A percentile compares a stretch with the other conserved stretches of the same genome.
These are phyloP conservation scores for Trissolcus japonicus DNA, from an alignment of 2,888 invertebrate genomes.

Conservation along the genomic window DNA sequence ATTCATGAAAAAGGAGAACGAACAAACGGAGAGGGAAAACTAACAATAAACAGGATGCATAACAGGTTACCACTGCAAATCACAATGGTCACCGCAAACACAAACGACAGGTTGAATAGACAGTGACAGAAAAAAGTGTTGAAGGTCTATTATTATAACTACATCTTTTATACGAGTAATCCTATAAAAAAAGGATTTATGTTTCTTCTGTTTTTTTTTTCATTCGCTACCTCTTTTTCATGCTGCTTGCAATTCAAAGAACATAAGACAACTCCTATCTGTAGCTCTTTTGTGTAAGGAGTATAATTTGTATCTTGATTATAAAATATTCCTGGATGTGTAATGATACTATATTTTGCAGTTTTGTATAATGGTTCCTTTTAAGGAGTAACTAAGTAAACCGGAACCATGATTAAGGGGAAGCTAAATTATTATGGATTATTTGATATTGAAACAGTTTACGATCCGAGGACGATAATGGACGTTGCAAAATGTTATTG, in stretches of 20 bases:
- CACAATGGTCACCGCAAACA: constrained; percentile 74
- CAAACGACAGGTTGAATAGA: constrained; percentile 71
- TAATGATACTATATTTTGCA: constrained; percentile 1
- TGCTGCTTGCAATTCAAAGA: constrained; percentile 9
- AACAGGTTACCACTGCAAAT: constrained; percentile 72
- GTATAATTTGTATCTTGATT: constrained; percentile 11
- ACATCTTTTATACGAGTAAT: constrained; percentile 60
- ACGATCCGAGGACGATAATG: no score
- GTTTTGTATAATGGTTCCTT: not conserved
- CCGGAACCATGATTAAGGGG: no score
- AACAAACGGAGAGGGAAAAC: constrained; percentile 22
- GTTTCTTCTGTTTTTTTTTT: not conserved
- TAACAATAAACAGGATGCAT: constrained; percentile 74
- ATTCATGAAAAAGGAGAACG: constrained; percentile 3
- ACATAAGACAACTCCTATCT: constrained; percentile 29
- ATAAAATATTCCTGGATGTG: not conserved
- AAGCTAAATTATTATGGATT: no score
- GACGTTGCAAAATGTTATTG: not conserved
- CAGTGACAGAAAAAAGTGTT: constrained; percentile 64
- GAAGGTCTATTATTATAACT: constrained; percentile 66
- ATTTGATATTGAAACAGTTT: no score
- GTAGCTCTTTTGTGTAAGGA: constrained; percentile 13
- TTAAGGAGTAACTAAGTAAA: not conserved
- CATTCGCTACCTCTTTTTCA: not conserved
- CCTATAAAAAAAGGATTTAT: constrained; percentile 52